Evolutionary conservation across 53 echinoderm and acorn worm genomes (phyloP), one percentile per base, ranked within the genome.

Genomic region (Paracentrotus lividus): DNA sequence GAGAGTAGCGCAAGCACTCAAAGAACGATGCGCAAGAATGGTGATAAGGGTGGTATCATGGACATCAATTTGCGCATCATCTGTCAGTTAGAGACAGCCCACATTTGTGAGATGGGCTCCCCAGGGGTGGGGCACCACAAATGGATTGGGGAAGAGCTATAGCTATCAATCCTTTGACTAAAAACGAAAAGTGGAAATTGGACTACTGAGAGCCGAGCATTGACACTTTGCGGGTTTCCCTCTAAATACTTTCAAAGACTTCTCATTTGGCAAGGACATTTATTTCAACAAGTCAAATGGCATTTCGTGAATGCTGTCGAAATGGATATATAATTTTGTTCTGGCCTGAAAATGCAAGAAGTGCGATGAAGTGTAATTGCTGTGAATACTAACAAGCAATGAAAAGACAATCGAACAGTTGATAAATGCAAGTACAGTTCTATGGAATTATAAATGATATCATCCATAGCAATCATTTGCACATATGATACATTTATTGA

Each of bases 11-110:
- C 90, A 40, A 24, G 90, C 61, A 60, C 65, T 64, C 45, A 38
- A 47, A 81, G 81, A 59, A 65, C 65, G 90, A 89, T 89, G 64
- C 90, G 66, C 65, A 89, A 81, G 81, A 47, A 64, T 21, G 65
- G 45, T 64, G 45, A 89, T 64, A 65, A 64, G 65, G 66, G 90
- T 64, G 90, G 43, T 66, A 89, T 89, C 65, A 5, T 64, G 61
- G 90, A 89, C 90, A 89, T 89, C 90, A 89, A 89, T 89, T 89
- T 89, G 90, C 26, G 29, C 90, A 89, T 89, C 90, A 89, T 89
- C 65, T 89, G 90, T 89, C 90, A 89, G 42, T 64, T 64, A 23
- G 65, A 44, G 64, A 89, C 90, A 89, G 29, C 65, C 44, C 90
- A 89, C 60, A 45, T 87, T 87, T 87, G 81, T 81, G 81, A 81